phyloP scores from a whole-genome alignment of 2,888 invertebrate genomes.

The Pogonocherus hispidulus region DNA sequence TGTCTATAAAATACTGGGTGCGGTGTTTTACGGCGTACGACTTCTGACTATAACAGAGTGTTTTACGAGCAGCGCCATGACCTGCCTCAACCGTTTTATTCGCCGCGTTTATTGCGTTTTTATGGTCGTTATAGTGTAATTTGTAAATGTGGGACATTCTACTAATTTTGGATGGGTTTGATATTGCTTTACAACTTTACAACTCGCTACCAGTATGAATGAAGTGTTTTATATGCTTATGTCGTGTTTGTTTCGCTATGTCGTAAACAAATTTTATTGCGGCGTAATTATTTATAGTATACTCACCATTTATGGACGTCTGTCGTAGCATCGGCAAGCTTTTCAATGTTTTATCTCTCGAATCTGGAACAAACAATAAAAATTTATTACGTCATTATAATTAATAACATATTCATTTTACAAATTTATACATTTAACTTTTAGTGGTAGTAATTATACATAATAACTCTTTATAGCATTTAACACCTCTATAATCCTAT shows the following conservation, averaged over 20 bases:
- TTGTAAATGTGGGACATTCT: conserved; percentile 67
- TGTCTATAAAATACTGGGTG: conserved; percentile 64
- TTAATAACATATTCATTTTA: conserved; percentile 31
- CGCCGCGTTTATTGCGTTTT: conserved; percentile 68
- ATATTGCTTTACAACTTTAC: conserved; percentile 65
- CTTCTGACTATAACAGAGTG: conserved; percentile 65
- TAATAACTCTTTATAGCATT: conserved; percentile 3
- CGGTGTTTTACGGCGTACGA: conserved; percentile 64
- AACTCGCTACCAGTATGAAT: conserved; percentile 59
- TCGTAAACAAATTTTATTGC: conserved; percentile 58
- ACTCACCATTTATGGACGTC: conserved; percentile 54
- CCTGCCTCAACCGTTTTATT: conserved; percentile 68
- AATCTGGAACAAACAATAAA: conserved; percentile 54
- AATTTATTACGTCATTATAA: conserved; percentile 39
- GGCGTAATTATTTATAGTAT: conserved; percentile 55
- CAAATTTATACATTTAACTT: conserved; percentile 21
- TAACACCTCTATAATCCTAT: background rate
- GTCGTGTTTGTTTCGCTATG: conserved; percentile 51
- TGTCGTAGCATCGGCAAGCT: conserved; percentile 33
- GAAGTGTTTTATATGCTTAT: conserved; percentile 57
- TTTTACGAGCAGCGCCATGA: conserved; percentile 65
- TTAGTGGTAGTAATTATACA: conserved; percentile 5
- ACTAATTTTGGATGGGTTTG: conserved; percentile 65
- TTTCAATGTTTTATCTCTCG: conserved; percentile 38
- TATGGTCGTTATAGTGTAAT: conserved; percentile 67